These are phyloP conservation scores for Perca schrenkii DNA, from an alignment of 2,113 vertebrate species.

Conservation along the genomic window DNA sequence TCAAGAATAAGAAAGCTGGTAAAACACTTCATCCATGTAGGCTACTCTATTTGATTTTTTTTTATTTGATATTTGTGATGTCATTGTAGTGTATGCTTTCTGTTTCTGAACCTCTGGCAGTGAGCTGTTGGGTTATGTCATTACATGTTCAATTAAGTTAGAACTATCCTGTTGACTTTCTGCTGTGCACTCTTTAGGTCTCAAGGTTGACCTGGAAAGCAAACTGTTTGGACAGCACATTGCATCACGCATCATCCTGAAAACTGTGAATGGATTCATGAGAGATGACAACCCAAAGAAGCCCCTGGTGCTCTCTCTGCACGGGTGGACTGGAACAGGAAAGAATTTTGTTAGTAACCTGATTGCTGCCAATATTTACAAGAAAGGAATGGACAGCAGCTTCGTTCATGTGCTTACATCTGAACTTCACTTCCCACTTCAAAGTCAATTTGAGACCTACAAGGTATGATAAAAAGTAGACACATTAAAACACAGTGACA, in stretches of 20 bases:
- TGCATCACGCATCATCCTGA: slow-evolving; percentile 88
- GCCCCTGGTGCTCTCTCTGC: slow-evolving; percentile 92
- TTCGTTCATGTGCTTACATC: slow-evolving; percentile 93
- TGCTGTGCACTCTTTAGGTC: slow-evolving; percentile 77
- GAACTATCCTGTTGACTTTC: too few relatives aligned
- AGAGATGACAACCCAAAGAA: slow-evolving; percentile 91
- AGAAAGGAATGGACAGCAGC: slow-evolving; percentile 87
- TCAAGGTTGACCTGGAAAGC: slow-evolving; percentile 84
- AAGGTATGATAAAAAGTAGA: slow-evolving; percentile 47
- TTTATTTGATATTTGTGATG: too few relatives aligned
- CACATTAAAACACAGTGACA: not conserved
- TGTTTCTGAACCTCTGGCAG: too few relatives aligned
- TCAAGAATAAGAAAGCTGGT: too few relatives aligned
- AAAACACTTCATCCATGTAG: too few relatives aligned
- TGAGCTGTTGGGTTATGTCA: too few relatives aligned
- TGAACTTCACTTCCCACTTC: slow-evolving; percentile 88
- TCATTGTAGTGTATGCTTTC: too few relatives aligned
- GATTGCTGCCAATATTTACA: slow-evolving; percentile 88
- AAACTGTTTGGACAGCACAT: slow-evolving; percentile 95
- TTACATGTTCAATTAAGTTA: too few relatives aligned
- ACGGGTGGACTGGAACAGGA: slow-evolving; percentile 95
- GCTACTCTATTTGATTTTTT: too few relatives aligned
- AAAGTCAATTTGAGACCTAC: slow-evolving; percentile 68
- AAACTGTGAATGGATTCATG: slow-evolving; percentile 90
- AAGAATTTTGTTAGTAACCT: slow-evolving; percentile 95